A percentile compares a stretch with the other conserved stretches of the same genome.
phyloP scores from a whole-genome alignment of 2,113 vertebrate species.

The Pimephales promelas region DNA sequence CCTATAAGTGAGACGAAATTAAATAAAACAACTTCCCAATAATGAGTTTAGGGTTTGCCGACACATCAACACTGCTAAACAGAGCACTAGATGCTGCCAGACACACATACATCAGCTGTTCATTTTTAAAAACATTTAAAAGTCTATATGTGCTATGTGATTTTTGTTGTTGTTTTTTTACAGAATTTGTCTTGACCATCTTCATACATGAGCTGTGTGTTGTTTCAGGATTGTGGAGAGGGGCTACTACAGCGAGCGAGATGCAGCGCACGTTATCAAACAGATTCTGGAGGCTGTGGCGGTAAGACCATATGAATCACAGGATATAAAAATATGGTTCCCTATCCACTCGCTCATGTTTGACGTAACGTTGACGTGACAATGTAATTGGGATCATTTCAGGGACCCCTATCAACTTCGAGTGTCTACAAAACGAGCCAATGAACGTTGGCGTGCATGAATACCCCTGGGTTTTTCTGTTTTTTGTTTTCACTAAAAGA shows the following conservation, averaged over 20 bases:
- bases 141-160: background rate
- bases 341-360: no score
- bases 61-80: slow-evolving; percentile 31
- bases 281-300: slow-evolving; percentile 88
- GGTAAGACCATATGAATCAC: slow-evolving; percentile 66
- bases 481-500: no score
- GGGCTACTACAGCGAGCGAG: slow-evolving; percentile 87
- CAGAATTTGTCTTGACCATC: background rate
- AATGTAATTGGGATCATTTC: no score
- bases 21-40: slow-evolving; percentile 19
- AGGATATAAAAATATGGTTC: background rate
- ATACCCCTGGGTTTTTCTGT: no score
- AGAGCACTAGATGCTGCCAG: slow-evolving; percentile 18
- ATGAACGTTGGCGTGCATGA: no score
- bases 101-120: slow-evolving; percentile 21
- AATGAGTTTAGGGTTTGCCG: slow-evolving; percentile 27
- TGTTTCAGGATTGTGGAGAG: slow-evolving; percentile 84
- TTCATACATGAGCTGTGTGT: background rate
- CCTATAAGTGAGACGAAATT: slow-evolving; percentile 18
- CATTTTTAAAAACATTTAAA: background rate
- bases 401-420: no score
- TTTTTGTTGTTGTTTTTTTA: background rate
- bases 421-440: no score
- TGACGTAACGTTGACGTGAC: no score
- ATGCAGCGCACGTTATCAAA: slow-evolving; percentile 85